A percentile compares a stretch with the other conserved stretches of the same genome.
phyloP scores from a whole-genome alignment of 2,113 vertebrate species.

The Calidris pugnax region DNA sequence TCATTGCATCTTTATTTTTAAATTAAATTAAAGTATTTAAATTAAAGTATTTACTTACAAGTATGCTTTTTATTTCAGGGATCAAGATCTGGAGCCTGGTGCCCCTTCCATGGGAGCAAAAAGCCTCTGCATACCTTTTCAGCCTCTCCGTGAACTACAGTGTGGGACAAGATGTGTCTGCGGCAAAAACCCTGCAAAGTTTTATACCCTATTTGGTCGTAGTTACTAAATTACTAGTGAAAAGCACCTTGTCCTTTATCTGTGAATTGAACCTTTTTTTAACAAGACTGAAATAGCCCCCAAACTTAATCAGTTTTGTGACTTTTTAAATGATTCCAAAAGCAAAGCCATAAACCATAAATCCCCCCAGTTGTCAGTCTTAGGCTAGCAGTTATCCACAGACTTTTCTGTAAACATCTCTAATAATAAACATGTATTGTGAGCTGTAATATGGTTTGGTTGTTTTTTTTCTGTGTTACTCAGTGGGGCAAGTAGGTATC shows the following conservation, averaged over 20 bases:
- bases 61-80: slow-evolving; percentile 75
- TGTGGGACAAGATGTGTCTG: slow-evolving; percentile 86
- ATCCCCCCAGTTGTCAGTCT: background rate
- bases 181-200: slow-evolving; percentile 86
- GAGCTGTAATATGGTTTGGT: slow-evolving; percentile 28
- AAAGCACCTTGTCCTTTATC: slow-evolving; percentile 32
- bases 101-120: slow-evolving; percentile 98
- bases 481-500: background rate
- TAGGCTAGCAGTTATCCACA: slow-evolving; percentile 64
- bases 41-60: background rate
- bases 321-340: slow-evolving; percentile 71
- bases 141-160: slow-evolving; percentile 84
- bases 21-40: background rate
- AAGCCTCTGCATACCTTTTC: slow-evolving; percentile 96
- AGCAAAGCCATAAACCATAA: slow-evolving; percentile 54
- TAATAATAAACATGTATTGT: slow-evolving; percentile 77
- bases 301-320: slow-evolving; percentile 60
- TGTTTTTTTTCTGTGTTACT: background rate
- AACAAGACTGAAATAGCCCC: slow-evolving; percentile 49
- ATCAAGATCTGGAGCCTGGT: slow-evolving; percentile 96
- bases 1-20: background rate
- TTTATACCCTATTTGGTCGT: slow-evolving; percentile 95
- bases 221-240: slow-evolving; percentile 82
- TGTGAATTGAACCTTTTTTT: slow-evolving; percentile 46
- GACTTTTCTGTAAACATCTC: slow-evolving; percentile 77